Conservation (phyloP, 64 coral and sea anemone genomes). For the Pocillopora verrucosa region DNA sequence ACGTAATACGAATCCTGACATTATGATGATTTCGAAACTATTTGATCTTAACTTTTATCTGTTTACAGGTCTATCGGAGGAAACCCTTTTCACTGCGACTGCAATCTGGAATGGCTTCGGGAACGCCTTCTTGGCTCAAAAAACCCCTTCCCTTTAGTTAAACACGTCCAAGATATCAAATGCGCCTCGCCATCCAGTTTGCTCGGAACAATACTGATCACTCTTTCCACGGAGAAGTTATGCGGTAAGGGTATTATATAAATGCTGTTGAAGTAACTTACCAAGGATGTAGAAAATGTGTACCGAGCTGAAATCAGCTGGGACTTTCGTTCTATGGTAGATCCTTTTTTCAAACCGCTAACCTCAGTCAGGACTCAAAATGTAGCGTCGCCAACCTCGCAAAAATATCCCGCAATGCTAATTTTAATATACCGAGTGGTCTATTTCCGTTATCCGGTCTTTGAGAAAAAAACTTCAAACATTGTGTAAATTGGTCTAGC, state of each 20-base stretch:
- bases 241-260: background rate
- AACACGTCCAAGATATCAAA: background rate
- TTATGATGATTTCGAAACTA: background rate
- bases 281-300: background rate
- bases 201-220: background rate
- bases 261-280: background rate
- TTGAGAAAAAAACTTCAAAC: no score
- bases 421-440: no score
- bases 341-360: no score
- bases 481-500: no score
- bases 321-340: background rate
- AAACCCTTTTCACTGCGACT: constrained; percentile 42
- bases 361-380: no score
- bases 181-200: background rate
- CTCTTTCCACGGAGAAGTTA: background rate
- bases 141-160: background rate
- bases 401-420: no score
- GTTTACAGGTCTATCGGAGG: constrained; percentile 22
- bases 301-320: background rate
- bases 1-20: background rate
- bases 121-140: constrained; percentile 4
- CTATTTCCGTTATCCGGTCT: no score
- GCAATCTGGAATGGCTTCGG: constrained; percentile 28
- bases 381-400: no score
- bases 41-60: background rate